Evolutionary conservation across 2,797 vertebrate genomes (phyloP), one percentile per base, ranked within the genome.

Genomic region (Taenioides sp.): DNA sequence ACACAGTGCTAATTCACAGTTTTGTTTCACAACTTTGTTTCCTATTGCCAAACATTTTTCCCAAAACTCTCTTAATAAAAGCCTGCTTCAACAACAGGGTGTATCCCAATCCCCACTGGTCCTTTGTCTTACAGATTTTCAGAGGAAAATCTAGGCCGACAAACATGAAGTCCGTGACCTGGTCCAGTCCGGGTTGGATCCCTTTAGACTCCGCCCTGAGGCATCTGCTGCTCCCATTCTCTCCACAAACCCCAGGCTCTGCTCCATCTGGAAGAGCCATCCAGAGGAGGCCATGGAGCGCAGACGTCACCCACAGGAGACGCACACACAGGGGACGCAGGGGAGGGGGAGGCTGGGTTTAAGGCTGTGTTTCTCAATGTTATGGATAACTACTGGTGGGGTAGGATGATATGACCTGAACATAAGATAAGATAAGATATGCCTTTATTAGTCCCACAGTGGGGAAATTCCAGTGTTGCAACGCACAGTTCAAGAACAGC

Each of bases 191-290:
- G 52, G 25, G 54, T 50, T 18, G 70, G 63, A 62, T 27, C 67
- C 49, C 74, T 63, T 12, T 25, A 52, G 64, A 72, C 85, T 77
- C 84, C 71, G 49, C 77, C 74, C 87, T 20, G 64, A 50, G 23
- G 62, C 78, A 76, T 84, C 82, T 84, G 77, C 77, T 84, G 76
- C 82, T 84, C 25, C 49, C 25, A 79, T 71, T 76, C 70, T 25
- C 73, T 27, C 18, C 62, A 25, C 57, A 25, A 58, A 27, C 25
- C 5, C 34, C 34, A 37, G 7, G 9, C 31, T 34, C 31, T 10
- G 20, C 62, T 71, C 84, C 90, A 92, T 93, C 91, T 93, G 91
- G 90, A 89, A 79, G 78, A 88, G 68, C 84, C 80, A 89, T 93
- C 84, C 88, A 61, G 58, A 49, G 68, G 70, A 88, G 77, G 78